Conservation (phyloP, 2,888 invertebrate genomes). For the Malthinus seriepunctatus region DNA sequence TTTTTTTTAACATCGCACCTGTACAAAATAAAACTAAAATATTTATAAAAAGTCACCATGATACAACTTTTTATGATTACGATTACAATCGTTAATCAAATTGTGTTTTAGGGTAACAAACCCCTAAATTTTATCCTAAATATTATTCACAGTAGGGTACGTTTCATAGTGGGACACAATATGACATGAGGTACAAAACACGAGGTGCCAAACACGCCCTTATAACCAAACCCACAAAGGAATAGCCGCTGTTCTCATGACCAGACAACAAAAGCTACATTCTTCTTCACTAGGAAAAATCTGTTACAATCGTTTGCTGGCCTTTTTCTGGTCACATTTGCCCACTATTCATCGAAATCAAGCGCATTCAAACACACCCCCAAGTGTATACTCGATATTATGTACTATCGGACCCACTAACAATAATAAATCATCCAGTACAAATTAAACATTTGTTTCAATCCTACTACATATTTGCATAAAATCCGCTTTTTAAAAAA, state of each 20-base stretch:
- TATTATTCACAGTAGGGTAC: conserved; percentile 38
- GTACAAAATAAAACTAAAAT: conserved; percentile 19
- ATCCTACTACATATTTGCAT: no score
- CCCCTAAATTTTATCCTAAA: conserved; percentile 38
- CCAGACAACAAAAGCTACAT: conserved; percentile 40
- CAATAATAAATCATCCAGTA: no score
- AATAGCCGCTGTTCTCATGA: conserved; percentile 38
- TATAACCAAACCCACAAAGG: conserved; percentile 23
- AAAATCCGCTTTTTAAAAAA: neutral
- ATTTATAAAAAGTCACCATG: conserved; percentile 33
- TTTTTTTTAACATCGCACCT: neutral
- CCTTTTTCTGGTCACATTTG: conserved; percentile 40
- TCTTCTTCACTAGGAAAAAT: conserved; percentile 33
- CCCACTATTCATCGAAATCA: conserved; percentile 42
- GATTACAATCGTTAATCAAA: conserved; percentile 45
- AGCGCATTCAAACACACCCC: conserved; percentile 22
- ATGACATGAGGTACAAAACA: conserved; percentile 27
- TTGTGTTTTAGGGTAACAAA: conserved; percentile 38
- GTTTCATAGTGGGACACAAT: conserved; percentile 28
- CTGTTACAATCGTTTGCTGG: conserved; percentile 35
- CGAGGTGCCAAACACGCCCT: conserved; percentile 26
- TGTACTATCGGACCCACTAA: no score
- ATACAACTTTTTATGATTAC: conserved; percentile 28
- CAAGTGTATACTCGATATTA: conserved; percentile 1
- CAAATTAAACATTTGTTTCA: no score